A percentile compares a stretch with the other conserved stretches of the same genome.
Evolutionary conservation across 2,113 vertebrate species (phyloP).

Genomic region (Equus quagga): DNA sequence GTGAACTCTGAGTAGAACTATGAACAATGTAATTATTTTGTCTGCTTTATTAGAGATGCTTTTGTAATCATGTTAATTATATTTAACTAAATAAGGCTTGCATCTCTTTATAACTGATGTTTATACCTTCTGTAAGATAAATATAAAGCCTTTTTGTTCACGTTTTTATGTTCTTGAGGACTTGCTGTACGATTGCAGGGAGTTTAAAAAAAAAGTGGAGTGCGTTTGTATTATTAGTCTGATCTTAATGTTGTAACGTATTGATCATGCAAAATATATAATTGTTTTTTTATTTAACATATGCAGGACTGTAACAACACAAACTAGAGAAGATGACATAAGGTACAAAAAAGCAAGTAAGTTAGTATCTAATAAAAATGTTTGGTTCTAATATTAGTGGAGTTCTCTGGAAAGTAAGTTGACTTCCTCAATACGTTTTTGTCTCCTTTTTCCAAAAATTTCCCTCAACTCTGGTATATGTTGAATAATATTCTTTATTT

Average conservation of each 20-base stretch:
- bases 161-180: background rate
- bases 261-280: slow-evolving; percentile 11
- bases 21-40: slow-evolving; percentile 25
- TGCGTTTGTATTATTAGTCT: background rate
- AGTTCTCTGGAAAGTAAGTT: slow-evolving; percentile 19
- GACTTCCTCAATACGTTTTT: slow-evolving; percentile 21
- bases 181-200: background rate
- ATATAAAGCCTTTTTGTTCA: slow-evolving; percentile 8
- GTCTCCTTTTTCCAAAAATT: background rate
- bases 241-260: background rate
- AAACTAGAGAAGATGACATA: slow-evolving; percentile 41
- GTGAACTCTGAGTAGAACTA: background rate
- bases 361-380: slow-evolving; percentile 1
- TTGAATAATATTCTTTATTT: slow-evolving; percentile 20
- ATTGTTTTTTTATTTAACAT: slow-evolving; percentile 55
- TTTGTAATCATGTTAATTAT: slow-evolving; percentile 62
- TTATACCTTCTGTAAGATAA: slow-evolving; percentile 5
- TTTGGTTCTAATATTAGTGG: slow-evolving; percentile 21
- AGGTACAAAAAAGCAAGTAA: background rate
- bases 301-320: slow-evolving; percentile 47
- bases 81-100: slow-evolving; percentile 45
- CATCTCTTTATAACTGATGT: slow-evolving; percentile 33
- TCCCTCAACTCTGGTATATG: background rate
- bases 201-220: background rate
- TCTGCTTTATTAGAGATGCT: slow-evolving; percentile 69